Base-by-base conservation (phyloP, 1,140 invertebrate genomes). In the Propsilocerus akamusi region DNA sequence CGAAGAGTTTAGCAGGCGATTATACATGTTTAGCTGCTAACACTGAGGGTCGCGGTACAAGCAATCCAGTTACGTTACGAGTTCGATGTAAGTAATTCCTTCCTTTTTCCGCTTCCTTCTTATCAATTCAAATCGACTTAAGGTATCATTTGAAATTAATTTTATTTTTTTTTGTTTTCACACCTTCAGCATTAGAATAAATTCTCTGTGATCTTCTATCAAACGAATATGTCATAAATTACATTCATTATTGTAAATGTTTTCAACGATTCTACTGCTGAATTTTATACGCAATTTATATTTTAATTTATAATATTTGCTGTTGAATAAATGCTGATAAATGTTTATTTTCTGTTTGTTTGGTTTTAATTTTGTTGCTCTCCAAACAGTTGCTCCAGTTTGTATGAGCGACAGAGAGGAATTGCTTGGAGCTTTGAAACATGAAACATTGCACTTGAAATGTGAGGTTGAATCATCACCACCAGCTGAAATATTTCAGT, bases 381-480 rank as follows among this genome's bases (percentile, higher is more conserved):
- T 3, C n/a, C 8, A 8, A 41, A 10, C 34, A 91, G 86, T 81
- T 67, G 77, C 81, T 25, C 85, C 85, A 47, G 76, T 84, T n/a
- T 91, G 87, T 64, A 76, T 77, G 51, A 78, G 77, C 56, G 74
- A 77, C 46, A 74, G 74, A 53, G 84, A 85, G 59, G 80, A 83
- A 61, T 71, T 87, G 5, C 78, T 83, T 50, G 86, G 87, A 2
- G 86, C 86, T 5, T 68, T 89, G 49, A 86, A 86, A 59, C 81
- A 87, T 59, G 88, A 91, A 65, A 86, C 82, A 11, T 79, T 89
- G 11, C 73, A 77, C 32, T 66, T 93, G 51, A 75, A 78, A 54
- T 93, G 88, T 62, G 78, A 84, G 55, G 86, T 92, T 51, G 85
- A 88, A 55, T 80, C 86, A 52, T 87, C 90, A 59, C 88, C 88